These are phyloP conservation scores for Linyphia triangularis DNA, from an alignment of 2,888 invertebrate genomes.

Conservation along the genomic window DNA sequence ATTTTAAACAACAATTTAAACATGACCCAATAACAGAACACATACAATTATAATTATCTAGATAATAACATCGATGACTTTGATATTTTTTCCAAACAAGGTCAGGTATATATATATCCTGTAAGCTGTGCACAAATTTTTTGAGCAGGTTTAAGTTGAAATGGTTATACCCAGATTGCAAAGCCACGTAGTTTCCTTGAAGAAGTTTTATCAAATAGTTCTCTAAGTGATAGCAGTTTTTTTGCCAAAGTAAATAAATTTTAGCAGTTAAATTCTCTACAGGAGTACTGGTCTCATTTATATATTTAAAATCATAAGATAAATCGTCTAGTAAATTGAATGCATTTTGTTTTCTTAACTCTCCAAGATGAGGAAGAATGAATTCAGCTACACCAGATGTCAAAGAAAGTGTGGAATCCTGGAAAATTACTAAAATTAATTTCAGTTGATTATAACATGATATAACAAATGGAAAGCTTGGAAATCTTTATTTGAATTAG, in stretches of 20 bases:
- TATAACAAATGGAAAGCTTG: no score
- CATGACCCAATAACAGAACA: conserved; percentile 38
- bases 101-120: conserved; percentile 32
- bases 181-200: conserved; percentile 13
- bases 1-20: conserved; percentile 46
- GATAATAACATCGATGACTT: conserved; percentile 1
- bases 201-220: conserved; percentile 5
- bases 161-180: neutral
- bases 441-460: neutral
- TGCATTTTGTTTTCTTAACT: conserved; percentile 61
- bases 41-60: conserved; percentile 29
- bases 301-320: neutral
- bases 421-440: conserved; percentile 11
- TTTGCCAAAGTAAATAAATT: conserved; percentile 31
- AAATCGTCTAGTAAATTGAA: neutral
- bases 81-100: conserved; percentile 61
- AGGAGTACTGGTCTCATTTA: neutral
- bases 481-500: no score
- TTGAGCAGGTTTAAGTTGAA: conserved; percentile 44
- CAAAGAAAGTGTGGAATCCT: conserved; percentile 17
- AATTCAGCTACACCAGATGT: conserved; percentile 27
- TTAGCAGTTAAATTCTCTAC: neutral
- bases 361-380: conserved; percentile 62
- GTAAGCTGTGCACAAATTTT: conserved; percentile 21
- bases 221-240: conserved; percentile 46